Conservation (phyloP, 2,888 invertebrate species). For the Protodeltote pygarga region DNA sequence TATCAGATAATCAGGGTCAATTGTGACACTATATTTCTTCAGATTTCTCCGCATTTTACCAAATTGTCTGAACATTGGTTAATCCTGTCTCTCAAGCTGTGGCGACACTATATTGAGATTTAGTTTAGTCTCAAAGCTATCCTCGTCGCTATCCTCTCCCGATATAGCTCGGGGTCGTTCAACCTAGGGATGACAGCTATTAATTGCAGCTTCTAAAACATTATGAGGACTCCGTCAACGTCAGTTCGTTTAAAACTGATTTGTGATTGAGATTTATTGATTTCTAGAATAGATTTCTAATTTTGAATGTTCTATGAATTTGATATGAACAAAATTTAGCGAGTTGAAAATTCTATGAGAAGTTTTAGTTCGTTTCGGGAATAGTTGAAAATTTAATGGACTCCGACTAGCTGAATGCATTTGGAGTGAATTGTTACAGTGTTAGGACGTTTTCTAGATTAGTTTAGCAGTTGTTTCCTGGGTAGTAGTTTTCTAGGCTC, state of each 20-base stretch:
- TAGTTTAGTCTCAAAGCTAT: slow-evolving; percentile 26
- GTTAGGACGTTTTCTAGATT: too few species aligned
- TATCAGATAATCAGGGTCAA: not conserved
- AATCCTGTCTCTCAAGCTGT: slow-evolving; percentile 8
- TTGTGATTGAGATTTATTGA: slow-evolving; percentile 10
- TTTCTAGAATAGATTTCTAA: not conserved
- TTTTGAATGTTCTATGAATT: not conserved
- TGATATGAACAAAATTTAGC: too few species aligned
- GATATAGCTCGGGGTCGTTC: slow-evolving; percentile 53
- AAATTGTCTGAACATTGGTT: not conserved
- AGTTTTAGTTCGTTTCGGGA: too few species aligned
- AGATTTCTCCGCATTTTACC: not conserved
- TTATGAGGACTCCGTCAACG: slow-evolving; percentile 15
- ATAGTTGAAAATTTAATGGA: too few species aligned
- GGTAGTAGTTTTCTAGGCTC: too few species aligned
- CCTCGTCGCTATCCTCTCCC: slow-evolving; percentile 38
- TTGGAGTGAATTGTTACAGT: too few species aligned
- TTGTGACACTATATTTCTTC: not conserved
- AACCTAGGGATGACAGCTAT: slow-evolving; percentile 42
- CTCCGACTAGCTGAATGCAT: too few species aligned
- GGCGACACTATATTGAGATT: slow-evolving; percentile 30
- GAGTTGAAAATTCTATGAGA: too few species aligned
- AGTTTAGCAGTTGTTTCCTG: too few species aligned
- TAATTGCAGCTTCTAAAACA: slow-evolving; percentile 19
- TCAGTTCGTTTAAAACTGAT: slow-evolving; percentile 15